Conservation (phyloP, 1,140 invertebrate genomes). For the Drosophila dunni region DNA sequence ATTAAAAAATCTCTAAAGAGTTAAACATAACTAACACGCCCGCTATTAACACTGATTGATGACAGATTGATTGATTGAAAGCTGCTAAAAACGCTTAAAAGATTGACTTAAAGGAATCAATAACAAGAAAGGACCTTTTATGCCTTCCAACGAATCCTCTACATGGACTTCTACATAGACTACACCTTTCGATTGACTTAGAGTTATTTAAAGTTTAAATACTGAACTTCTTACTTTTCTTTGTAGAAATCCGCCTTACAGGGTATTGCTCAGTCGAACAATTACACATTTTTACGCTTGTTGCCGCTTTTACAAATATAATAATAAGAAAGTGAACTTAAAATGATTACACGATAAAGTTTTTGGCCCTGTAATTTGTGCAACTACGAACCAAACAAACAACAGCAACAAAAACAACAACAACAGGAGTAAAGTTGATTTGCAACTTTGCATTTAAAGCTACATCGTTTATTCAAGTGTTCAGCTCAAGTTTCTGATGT, state of each 20-base stretch:
- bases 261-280: neutral
- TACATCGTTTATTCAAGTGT: slow-evolving; percentile 33
- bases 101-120: neutral
- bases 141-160: too few relatives aligned
- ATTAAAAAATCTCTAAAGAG: too few relatives aligned
- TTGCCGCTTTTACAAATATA: slow-evolving; percentile 58
- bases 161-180: too few relatives aligned
- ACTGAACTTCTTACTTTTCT: too few relatives aligned
- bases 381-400: slow-evolving; percentile 26
- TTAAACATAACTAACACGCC: too few relatives aligned
- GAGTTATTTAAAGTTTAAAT: too few relatives aligned
- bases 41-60: too few relatives aligned
- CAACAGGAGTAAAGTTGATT: slow-evolving; percentile 5
- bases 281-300: neutral
- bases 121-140: neutral
- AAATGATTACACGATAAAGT: slow-evolving; percentile 81
- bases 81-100: too few relatives aligned
- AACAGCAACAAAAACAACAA: slow-evolving; percentile 17
- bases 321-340: slow-evolving; percentile 81
- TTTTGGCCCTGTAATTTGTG: slow-evolving; percentile 74
- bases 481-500: slow-evolving; percentile 27
- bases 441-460: slow-evolving; percentile 44
- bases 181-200: too few relatives aligned
- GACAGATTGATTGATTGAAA: too few relatives aligned
- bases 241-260: neutral